A percentile compares a stretch with the other conserved stretches of the same genome.
phyloP scores from a whole-genome alignment of 2,113 vertebrate genomes.

The Campylorhamphus procurvoides region DNA sequence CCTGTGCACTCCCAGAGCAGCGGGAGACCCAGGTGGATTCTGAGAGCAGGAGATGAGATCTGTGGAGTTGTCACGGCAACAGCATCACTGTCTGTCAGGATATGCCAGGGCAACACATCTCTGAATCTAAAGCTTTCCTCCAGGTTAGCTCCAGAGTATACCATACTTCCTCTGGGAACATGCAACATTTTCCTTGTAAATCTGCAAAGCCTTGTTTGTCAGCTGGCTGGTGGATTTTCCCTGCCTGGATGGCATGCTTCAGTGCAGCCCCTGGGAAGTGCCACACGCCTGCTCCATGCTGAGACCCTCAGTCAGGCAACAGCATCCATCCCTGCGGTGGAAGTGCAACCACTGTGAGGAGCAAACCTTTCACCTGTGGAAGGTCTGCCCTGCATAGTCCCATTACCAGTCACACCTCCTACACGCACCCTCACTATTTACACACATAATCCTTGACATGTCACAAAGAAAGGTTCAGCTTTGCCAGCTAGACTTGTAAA shows the following conservation, averaged over 20 bases:
- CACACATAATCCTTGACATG: background rate
- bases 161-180: background rate
- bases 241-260: background rate
- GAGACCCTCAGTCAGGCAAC: background rate
- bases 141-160: background rate
- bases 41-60: background rate
- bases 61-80: background rate
- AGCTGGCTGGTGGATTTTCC: background rate
- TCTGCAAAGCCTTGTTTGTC: background rate
- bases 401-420: background rate
- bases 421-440: background rate
- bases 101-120: background rate
- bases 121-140: background rate
- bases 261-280: rapidly evolving
- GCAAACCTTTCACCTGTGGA: rapidly evolving
- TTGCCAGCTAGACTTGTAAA: background rate
- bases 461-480: background rate
- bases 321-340: background rate
- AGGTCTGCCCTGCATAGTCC: background rate
- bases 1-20: background rate
- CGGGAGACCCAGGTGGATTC: background rate
- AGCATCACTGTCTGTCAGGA: background rate
- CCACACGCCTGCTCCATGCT: rapidly evolving
- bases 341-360: rapidly evolving
- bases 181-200: background rate